phyloP scores from a whole-genome alignment of 2,113 vertebrate species.

The Setophaga kirtlandii region DNA sequence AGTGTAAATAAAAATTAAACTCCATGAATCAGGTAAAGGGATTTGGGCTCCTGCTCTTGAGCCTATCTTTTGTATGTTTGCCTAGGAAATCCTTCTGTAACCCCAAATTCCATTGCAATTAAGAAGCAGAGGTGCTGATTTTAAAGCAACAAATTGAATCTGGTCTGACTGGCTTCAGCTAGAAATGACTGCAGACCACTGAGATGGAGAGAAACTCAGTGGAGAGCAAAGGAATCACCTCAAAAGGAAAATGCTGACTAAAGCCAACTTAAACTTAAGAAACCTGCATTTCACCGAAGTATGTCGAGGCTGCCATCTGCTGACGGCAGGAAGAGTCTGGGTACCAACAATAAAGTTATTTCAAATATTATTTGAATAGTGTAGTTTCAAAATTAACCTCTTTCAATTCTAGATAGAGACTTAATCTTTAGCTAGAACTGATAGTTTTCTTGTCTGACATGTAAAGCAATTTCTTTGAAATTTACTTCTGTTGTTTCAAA shows the following conservation, averaged over 20 bases:
- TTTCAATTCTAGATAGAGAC: neutral
- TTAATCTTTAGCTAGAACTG: neutral
- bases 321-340: neutral
- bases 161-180: neutral
- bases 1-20: neutral
- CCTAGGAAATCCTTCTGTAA: neutral
- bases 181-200: neutral
- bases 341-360: neutral
- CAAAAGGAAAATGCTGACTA: neutral
- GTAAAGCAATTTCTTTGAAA: neutral
- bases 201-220: neutral
- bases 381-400: neutral
- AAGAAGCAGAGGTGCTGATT: neutral
- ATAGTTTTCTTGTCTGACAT: neutral
- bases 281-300: neutral
- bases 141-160: neutral
- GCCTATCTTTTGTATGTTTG: neutral
- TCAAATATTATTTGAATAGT: neutral
- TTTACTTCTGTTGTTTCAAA: neutral
- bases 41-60: neutral
- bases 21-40: too few species aligned
- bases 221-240: neutral
- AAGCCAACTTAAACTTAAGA: neutral
- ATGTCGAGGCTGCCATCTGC: slow-evolving; percentile 53
- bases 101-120: neutral